Percentiles rank a stretch among this genome's conserved stretches.
Evolutionary conservation across 2,888 invertebrate genomes (phyloP).

Genomic region (Linnaemya tessellans): DNA sequence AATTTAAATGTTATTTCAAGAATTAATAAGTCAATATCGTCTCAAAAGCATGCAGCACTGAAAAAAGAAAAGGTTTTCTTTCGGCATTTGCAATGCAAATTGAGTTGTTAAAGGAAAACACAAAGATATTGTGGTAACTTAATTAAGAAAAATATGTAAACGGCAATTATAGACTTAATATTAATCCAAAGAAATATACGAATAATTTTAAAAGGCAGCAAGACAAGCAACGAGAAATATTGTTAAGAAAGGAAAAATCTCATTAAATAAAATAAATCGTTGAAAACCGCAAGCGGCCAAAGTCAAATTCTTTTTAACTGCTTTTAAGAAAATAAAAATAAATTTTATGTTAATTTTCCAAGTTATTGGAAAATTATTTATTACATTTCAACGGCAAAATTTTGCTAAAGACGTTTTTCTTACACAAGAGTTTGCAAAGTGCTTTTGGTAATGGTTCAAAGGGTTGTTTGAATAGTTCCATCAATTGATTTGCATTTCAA

Average conservation of each 20-base stretch:
- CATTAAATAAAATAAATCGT: constrained; percentile 59
- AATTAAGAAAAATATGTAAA: constrained; percentile 67
- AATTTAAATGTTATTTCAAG: constrained; percentile 53
- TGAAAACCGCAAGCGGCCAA: constrained; percentile 56
- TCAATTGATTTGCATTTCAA: constrained; percentile 74
- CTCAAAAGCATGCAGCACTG: not conserved
- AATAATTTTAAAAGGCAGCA: constrained; percentile 30
- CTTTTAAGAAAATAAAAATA: constrained; percentile 14
- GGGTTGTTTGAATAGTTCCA: constrained; percentile 50
- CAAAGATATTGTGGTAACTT: constrained; percentile 19
- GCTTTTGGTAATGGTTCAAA: not conserved
- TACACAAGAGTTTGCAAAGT: not conserved
- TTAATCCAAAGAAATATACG: constrained; percentile 43
- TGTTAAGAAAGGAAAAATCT: constrained; percentile 37
- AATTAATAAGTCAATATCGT: constrained; percentile 68
- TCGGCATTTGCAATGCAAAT: constrained; percentile 68
- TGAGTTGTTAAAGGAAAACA: constrained; percentile 14
- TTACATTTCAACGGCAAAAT: not conserved
- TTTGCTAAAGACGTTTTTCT: constrained; percentile 47
- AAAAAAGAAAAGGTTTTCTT: constrained; percentile 11
- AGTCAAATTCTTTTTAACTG: constrained; percentile 40
- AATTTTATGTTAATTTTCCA: constrained; percentile 66
- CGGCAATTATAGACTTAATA: constrained; percentile 64
- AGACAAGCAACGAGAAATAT: constrained; percentile 12
- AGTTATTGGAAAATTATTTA: constrained; percentile 31